Evolutionary conservation across 2,888 invertebrate species (phyloP).

Genomic region (Buathra laborator): DNA sequence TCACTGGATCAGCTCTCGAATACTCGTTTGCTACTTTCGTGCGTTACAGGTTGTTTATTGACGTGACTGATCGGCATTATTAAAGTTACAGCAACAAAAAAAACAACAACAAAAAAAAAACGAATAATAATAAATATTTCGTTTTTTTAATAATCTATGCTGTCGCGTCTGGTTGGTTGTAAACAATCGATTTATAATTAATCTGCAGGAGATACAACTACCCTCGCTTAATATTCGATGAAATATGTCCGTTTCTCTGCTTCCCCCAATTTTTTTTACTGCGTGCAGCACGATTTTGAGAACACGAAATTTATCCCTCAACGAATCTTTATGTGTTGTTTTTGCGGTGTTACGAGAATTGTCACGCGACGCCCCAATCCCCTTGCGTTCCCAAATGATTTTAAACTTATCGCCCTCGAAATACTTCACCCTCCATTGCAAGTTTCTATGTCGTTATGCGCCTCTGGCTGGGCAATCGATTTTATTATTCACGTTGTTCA

Average conservation of each 20-base stretch:
- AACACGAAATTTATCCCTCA: conserved; percentile 16
- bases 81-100: too few species aligned
- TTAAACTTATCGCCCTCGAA: conserved; percentile 10
- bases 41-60: too few species aligned
- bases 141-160: too few species aligned
- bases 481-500: conserved; percentile 6
- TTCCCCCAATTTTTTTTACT: background rate
- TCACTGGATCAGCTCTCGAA: too few species aligned
- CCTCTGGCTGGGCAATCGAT: conserved; percentile 23
- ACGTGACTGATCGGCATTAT: too few species aligned
- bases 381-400: background rate
- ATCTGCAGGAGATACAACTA: background rate
- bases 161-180: too few species aligned
- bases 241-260: background rate
- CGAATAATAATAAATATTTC: too few species aligned
- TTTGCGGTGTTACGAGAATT: background rate
- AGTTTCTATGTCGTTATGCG: conserved; percentile 38
- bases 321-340: conserved; percentile 23
- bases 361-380: conserved; percentile 24
- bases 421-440: conserved; percentile 16
- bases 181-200: background rate
- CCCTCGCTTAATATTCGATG: background rate
- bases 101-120: too few species aligned
- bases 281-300: background rate
- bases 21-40: too few species aligned